phyloP scores from a whole-genome alignment of 1,140 invertebrate species.

The Monochamus saltuarius region DNA sequence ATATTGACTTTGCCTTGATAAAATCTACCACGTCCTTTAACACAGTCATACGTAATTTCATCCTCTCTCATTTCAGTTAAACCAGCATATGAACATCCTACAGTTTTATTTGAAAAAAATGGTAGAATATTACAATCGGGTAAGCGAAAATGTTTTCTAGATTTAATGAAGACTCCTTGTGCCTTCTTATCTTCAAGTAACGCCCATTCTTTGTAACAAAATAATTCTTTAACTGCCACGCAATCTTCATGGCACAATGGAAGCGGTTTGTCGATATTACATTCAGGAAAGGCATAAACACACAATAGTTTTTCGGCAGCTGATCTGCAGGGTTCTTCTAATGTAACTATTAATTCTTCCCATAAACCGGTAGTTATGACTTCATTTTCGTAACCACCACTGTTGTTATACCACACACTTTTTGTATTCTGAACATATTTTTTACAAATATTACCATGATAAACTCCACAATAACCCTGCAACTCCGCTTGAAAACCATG shows the following conservation, averaged over 20 bases:
- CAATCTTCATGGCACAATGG: constrained; percentile 92
- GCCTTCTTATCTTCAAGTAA: constrained; percentile 86
- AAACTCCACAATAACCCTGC: constrained; percentile 78
- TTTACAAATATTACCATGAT: constrained; percentile 86
- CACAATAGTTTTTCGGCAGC: constrained; percentile 84
- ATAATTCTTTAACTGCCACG: constrained; percentile 81
- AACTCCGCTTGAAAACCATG: constrained; percentile 3
- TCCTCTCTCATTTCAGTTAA: constrained; percentile 76
- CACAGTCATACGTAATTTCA: constrained; percentile 65
- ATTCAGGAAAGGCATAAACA: constrained; percentile 89
- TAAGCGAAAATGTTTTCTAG: constrained; percentile 82
- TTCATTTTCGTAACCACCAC: constrained; percentile 79
- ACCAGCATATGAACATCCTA: constrained; percentile 76
- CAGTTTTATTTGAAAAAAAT: constrained; percentile 57
- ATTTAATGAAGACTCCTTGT: constrained; percentile 72
- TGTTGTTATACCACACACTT: constrained; percentile 81
- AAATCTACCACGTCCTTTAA: constrained; percentile 83
- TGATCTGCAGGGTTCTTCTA: constrained; percentile 78
- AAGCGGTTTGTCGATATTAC: constrained; percentile 64
- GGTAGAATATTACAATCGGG: constrained; percentile 83
- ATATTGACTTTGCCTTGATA: constrained; percentile 88
- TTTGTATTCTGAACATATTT: constrained; percentile 70
- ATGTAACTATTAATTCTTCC: constrained; percentile 78
- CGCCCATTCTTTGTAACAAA: constrained; percentile 92
- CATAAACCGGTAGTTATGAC: constrained; percentile 78